Percentiles rank a stretch among this genome's conserved stretches.
Evolutionary conservation across 2,797 vertebrate species (phyloP).

Genomic region (Scyliorhinus canicula): DNA sequence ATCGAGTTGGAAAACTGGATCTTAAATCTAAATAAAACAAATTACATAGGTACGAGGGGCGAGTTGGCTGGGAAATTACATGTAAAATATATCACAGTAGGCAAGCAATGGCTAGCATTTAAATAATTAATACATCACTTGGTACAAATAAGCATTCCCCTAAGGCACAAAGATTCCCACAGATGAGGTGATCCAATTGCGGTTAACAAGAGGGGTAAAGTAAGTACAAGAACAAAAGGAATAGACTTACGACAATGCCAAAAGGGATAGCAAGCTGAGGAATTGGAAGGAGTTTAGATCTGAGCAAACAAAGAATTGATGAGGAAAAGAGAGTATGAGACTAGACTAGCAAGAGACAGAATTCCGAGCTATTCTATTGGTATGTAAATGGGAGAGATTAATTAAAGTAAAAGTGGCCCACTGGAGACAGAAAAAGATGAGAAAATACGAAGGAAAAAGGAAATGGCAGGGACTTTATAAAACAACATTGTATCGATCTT

Average conservation of each 20-base stretch:
- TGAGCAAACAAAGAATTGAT: too few relatives aligned
- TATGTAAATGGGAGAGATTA: too few relatives aligned
- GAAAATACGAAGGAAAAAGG: too few relatives aligned
- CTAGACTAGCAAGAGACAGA: too few relatives aligned
- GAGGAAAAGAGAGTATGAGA: too few relatives aligned
- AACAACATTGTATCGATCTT: too few relatives aligned
- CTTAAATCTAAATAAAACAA: too few relatives aligned
- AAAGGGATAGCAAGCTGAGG: background rate
- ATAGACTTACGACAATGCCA: background rate
- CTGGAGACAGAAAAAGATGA: too few relatives aligned
- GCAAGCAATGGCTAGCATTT: background rate
- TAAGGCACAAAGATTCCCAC: background rate
- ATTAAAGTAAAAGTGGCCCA: too few relatives aligned
- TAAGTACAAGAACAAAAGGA: background rate
- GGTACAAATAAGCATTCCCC: background rate
- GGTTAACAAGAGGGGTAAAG: background rate
- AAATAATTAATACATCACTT: background rate
- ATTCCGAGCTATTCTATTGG: too few relatives aligned
- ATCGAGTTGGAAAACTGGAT: background rate
- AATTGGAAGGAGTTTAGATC: background rate
- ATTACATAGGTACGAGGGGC: background rate
- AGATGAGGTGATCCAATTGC: background rate
- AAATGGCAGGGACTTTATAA: too few relatives aligned
- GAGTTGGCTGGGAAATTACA: background rate
- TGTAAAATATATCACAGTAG: background rate